Evolutionary conservation across 64 coral and sea anemone genomes (phyloP).

Genomic region (Porites lutea): DNA sequence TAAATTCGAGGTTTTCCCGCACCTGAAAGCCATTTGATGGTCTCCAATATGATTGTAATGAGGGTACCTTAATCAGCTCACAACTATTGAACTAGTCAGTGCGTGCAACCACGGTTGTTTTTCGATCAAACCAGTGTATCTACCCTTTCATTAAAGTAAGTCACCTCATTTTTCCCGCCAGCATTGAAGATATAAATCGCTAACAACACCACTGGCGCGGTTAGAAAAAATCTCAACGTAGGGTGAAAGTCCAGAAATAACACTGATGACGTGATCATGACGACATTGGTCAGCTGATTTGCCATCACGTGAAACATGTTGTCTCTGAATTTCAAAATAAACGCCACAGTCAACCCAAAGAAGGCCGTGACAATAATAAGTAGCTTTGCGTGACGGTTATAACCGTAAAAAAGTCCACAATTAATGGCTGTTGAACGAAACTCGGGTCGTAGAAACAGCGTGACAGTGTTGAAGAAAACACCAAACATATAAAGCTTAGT

Average conservation of each 20-base stretch:
- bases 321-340: constrained; percentile 84
- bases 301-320: constrained; percentile 94
- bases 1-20: no score
- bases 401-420: constrained; percentile 79
- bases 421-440: constrained; percentile 47
- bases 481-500: constrained; percentile 81
- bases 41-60: no score
- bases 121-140: neutral
- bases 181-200: constrained; percentile 71
- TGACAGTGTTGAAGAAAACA: constrained; percentile 72
- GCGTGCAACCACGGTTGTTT: neutral
- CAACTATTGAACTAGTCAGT: no score
- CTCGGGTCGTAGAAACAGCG: constrained; percentile 46
- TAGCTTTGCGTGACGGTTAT: constrained; percentile 68
- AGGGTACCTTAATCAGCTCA: no score
- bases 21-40: no score
- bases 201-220: constrained; percentile 60
- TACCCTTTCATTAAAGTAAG: neutral
- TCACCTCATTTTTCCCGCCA: neutral
- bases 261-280: constrained; percentile 79
- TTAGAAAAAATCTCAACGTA: constrained; percentile 70
- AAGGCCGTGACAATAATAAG: constrained; percentile 77
- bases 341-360: constrained; percentile 73
- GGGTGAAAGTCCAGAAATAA: constrained; percentile 81
- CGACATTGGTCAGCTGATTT: constrained; percentile 80